Conservation (phyloP, 2,113 vertebrate genomes). For the Mus spicilegus region DNA sequence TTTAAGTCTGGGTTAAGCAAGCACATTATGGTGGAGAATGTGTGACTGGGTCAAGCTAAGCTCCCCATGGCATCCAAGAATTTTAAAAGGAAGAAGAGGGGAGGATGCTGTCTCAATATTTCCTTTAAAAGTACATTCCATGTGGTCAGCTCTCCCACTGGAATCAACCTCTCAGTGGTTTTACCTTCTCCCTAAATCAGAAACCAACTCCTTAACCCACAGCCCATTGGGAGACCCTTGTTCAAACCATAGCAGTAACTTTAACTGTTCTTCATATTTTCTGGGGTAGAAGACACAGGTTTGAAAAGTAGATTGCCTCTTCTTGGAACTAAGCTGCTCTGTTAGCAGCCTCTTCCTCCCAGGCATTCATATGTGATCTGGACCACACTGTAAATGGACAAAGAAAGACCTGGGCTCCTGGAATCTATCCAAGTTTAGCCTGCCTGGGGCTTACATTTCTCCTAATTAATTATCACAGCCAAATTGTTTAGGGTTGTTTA, state of each 20-base stretch:
- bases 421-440: background rate
- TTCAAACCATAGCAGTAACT: background rate
- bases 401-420: background rate
- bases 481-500: background rate
- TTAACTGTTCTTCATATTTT: background rate
- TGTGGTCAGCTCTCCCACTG: too few relatives aligned
- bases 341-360: background rate
- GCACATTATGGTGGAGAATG: background rate
- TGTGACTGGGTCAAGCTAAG: background rate
- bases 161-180: background rate
- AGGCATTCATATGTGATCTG: background rate
- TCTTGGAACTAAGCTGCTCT: background rate
- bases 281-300: background rate
- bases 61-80: background rate
- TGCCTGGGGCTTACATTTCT: constrained; percentile 9
- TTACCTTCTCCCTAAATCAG: too few relatives aligned
- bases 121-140: too few relatives aligned
- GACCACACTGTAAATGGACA: background rate
- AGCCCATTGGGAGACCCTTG: background rate
- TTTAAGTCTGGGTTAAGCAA: background rate
- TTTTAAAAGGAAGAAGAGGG: background rate
- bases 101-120: background rate
- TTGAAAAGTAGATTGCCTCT: constrained; percentile 16
- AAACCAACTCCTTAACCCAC: background rate
- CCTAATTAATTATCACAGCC: constrained; percentile 40